Percentiles rank a stretch among this genome's conserved stretches.
Evolutionary conservation across 2,888 invertebrate genomes (phyloP).

Genomic region (Epiblema foenella): DNA sequence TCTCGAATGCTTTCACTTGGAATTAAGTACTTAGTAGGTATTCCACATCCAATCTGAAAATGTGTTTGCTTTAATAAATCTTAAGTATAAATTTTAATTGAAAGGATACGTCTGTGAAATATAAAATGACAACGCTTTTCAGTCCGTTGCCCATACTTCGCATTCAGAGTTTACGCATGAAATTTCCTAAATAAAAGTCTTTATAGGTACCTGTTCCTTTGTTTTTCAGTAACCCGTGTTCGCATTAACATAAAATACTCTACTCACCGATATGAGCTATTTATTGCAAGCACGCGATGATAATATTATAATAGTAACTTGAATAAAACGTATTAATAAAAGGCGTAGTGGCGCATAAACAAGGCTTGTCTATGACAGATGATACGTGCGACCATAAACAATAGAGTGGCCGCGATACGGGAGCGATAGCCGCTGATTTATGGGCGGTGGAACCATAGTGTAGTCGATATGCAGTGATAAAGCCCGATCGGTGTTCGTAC

Average conservation of each 20-base stretch:
- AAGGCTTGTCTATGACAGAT: conserved; percentile 66
- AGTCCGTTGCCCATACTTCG: conserved; percentile 19
- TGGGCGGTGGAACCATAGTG: conserved; percentile 53
- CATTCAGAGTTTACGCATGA: conserved; percentile 35
- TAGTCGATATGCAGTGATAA: conserved; percentile 34
- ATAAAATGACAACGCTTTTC: conserved; percentile 27
- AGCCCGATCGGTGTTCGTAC: conserved; percentile 18
- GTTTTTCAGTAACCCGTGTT: conserved; percentile 21
- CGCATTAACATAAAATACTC: conserved; percentile 13
- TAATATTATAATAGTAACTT: conserved; percentile 33
- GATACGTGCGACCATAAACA: conserved; percentile 71
- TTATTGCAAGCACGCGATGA: conserved; percentile 35
- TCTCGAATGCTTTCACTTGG: conserved; percentile 40
- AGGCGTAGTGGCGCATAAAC: conserved; percentile 53
- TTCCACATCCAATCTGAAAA: conserved; percentile 29
- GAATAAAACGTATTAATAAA: conserved; percentile 41
- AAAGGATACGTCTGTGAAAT: conserved; percentile 23
- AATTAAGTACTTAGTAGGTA: too few species aligned
- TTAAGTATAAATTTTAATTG: conserved; percentile 15
- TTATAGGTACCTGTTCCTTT: conserved; percentile 18
- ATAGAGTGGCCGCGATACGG: conserved; percentile 68
- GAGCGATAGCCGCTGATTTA: conserved; percentile 75
- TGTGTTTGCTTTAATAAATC: conserved; percentile 20
- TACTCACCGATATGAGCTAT: conserved; percentile 37
- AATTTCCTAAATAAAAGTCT: conserved; percentile 32